Evolutionary conservation across 2,113 vertebrate genomes (phyloP).

Genomic region (Peromyscus polionotus): DNA sequence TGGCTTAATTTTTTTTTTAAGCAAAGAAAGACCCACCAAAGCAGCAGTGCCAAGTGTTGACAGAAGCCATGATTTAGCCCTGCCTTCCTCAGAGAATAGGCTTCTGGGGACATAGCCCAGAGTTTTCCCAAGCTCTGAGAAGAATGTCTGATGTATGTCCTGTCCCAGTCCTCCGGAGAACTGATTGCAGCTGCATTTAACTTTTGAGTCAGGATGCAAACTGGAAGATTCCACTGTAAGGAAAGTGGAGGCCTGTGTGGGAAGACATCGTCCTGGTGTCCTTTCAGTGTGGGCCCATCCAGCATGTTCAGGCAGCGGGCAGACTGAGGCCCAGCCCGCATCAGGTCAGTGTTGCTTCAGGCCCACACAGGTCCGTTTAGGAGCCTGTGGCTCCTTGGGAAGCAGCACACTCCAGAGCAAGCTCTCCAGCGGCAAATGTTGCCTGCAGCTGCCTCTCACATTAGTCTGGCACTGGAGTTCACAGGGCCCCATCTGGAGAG

Average conservation of each 20-base stretch:
- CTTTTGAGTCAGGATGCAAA: slow-evolving; percentile 30
- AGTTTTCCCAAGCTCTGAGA: neutral
- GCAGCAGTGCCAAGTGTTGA: neutral
- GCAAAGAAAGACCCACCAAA: neutral
- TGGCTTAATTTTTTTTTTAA: neutral
- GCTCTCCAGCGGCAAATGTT: neutral
- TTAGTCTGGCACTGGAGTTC: neutral
- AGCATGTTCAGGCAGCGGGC: neutral
- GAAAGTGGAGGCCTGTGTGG: neutral
- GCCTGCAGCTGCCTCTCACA: neutral
- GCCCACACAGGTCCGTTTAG: neutral
- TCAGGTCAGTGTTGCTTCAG: neutral
- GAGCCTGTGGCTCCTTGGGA: neutral
- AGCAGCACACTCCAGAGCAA: neutral
- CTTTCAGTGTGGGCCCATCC: neutral
- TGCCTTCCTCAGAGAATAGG: neutral
- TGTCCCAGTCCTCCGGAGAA: slow-evolving; percentile 16
- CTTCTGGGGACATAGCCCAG: neutral
- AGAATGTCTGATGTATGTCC: neutral
- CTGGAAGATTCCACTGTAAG: neutral
- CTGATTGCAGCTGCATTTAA: neutral
- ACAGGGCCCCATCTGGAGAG: neutral
- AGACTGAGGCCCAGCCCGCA: neutral
- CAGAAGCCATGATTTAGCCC: neutral
- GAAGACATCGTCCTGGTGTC: neutral